Base-by-base conservation (phyloP, 2,797 vertebrate genomes). In the Neomorphus geoffroyi region DNA sequence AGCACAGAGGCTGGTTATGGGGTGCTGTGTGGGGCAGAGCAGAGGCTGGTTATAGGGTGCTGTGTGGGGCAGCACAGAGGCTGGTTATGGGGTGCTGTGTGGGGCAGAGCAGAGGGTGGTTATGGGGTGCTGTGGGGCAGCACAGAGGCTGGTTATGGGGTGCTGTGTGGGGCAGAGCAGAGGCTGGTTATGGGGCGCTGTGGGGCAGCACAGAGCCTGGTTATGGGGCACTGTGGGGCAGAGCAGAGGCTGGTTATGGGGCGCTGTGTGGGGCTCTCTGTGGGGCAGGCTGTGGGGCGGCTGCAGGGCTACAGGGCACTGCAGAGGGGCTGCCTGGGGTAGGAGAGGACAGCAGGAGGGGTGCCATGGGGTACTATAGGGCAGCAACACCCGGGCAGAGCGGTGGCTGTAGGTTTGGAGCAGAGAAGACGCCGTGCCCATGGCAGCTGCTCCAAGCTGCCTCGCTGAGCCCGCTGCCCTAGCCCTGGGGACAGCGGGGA, bases 381-480 rank as follows among this genome's bases (percentile, higher is more conserved):
- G 72, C 48, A 10, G 39, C 39, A 41, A 41, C 39, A 41, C 39
- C 39, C 14, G 39, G 35, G 82, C 50, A 32, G 23, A 3, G 27
- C 57, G 28, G 41, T 22, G 57, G 54, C 19, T 48, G 62, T 8
- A 15, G 41, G 24, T 56, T 6, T 13, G 48, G 67, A 41, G 45
- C 45, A 18, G 33, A 18, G 61, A 17, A 35, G 21, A n/a, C 12
- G 23, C 50, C 11, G 1, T 2, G 16, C 6, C 5, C 6, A 0
- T 1, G 54, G 28, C n/a, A 51, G 65, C 53, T 13, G 35, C 28
- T 32, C 33, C 39, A 37, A 30, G 23, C 53, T 11, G n/a, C 70
- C 70, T 60, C 1, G 1, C 17, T 2, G 2, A 80, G 80, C n/a
- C 30, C 35, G 58, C 35, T 5, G 4, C 28, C 56, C 33, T 21